These are phyloP conservation scores for Lasioglossum baleicum DNA, from an alignment of 1,140 invertebrate species.

Conservation along the genomic window DNA sequence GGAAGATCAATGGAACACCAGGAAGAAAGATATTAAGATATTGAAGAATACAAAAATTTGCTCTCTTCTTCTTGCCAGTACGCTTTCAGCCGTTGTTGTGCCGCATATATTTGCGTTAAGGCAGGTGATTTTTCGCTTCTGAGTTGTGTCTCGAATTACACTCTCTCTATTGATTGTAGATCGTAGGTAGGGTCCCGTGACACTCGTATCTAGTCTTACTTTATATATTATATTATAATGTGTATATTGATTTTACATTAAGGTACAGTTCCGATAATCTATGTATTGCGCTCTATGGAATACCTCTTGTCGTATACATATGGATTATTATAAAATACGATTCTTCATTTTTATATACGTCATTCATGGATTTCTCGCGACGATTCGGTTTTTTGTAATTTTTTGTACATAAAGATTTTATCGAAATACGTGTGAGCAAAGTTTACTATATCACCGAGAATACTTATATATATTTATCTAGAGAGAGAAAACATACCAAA, in stretches of 20 bases:
- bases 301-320: slow-evolving; percentile 37
- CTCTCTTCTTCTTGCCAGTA: slow-evolving; percentile 77
- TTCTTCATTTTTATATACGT: slow-evolving; percentile 57
- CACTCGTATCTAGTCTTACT: slow-evolving; percentile 69
- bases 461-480: slow-evolving; percentile 56
- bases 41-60: slow-evolving; percentile 67
- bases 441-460: slow-evolving; percentile 47
- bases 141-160: slow-evolving; percentile 57
- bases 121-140: slow-evolving; percentile 62
- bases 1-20: slow-evolving; percentile 39
- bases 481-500: slow-evolving; percentile 43
- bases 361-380: slow-evolving; percentile 39
- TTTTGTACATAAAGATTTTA: slow-evolving; percentile 66
- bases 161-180: slow-evolving; percentile 57
- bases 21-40: slow-evolving; percentile 53
- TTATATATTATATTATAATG: slow-evolving; percentile 61
- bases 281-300: slow-evolving; percentile 48
- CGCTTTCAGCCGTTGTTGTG: slow-evolving; percentile 74
- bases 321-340: slow-evolving; percentile 25
- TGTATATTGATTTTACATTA: slow-evolving; percentile 64
- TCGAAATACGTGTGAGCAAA: slow-evolving; percentile 41
- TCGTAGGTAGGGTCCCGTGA: slow-evolving; percentile 55
- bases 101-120: slow-evolving; percentile 66
- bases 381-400: slow-evolving; percentile 64
- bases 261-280: slow-evolving; percentile 55